phyloP scores from a whole-genome alignment of 2,797 vertebrate species.

The Cynodonichthys magdalenae region DNA sequence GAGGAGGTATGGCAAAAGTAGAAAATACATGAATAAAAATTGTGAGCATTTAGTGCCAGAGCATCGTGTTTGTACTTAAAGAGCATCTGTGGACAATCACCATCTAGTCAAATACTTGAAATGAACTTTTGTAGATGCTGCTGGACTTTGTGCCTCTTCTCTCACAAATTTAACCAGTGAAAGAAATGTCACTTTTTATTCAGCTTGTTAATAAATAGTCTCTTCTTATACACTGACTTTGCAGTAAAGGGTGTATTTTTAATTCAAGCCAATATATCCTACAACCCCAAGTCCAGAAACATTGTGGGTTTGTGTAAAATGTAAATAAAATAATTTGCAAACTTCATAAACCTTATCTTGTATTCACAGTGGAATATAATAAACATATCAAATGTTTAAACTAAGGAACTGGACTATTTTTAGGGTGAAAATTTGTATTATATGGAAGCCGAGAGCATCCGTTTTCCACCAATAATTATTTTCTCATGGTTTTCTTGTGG shows the following conservation, averaged over 20 bases:
- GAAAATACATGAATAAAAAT: constrained; percentile 11
- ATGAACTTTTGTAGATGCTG: constrained; percentile 64
- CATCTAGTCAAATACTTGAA: constrained; percentile 74
- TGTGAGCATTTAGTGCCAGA: constrained; percentile 35
- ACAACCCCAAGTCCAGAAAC: neutral
- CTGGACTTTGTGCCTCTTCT: constrained; percentile 68
- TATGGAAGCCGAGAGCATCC: too few relatives aligned
- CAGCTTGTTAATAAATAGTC: constrained; percentile 60
- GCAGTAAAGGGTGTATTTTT: constrained; percentile 1
- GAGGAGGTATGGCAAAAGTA: constrained; percentile 5
- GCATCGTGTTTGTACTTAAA: constrained; percentile 37
- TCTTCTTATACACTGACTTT: constrained; percentile 43
- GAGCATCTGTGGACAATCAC: constrained; percentile 43
- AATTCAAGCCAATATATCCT: neutral
- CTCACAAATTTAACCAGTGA: constrained; percentile 40
- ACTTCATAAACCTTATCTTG: too few relatives aligned
- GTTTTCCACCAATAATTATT: too few relatives aligned
- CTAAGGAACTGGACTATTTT: too few relatives aligned
- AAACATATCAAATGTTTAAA: too few relatives aligned
- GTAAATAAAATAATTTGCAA: too few relatives aligned
- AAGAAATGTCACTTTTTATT: constrained; percentile 59
- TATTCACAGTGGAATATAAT: too few relatives aligned
- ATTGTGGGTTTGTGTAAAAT: too few relatives aligned
- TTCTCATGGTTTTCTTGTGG: too few relatives aligned
- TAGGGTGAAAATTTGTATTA: too few relatives aligned